A percentile compares a stretch with the other conserved stretches of the same genome.
These are phyloP conservation scores for Epiblema foenella DNA, from an alignment of 2,888 invertebrate genomes.

Conservation along the genomic window DNA sequence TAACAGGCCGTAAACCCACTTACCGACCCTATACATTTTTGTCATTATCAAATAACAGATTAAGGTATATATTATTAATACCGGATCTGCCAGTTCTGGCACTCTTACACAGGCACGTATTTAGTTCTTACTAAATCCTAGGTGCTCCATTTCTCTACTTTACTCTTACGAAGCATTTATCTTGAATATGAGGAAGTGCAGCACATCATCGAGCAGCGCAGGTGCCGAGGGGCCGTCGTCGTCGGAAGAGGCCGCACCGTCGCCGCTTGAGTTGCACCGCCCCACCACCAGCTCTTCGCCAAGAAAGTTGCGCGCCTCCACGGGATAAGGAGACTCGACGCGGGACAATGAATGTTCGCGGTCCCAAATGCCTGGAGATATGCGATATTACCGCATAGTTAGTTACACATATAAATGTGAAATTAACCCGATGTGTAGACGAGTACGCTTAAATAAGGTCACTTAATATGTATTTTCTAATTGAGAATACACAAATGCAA, in stretches of 20 bases:
- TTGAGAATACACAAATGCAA: too few species aligned
- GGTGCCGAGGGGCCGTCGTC: conserved; percentile 78
- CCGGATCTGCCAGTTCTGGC: too few species aligned
- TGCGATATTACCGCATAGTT: neutral
- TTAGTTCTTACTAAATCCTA: neutral
- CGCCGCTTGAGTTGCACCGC: conserved; percentile 73
- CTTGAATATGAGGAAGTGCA: conserved; percentile 69
- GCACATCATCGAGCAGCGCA: conserved; percentile 78
- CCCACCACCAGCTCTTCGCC: conserved; percentile 77
- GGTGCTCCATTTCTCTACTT: neutral
- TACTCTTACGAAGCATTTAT: conserved; percentile 75
- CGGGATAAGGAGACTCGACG: conserved; percentile 67
- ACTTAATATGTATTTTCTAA: too few species aligned
- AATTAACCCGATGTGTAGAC: too few species aligned
- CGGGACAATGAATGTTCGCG: conserved; percentile 65
- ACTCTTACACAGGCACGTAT: too few species aligned
- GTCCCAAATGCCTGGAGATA: conserved; percentile 66
- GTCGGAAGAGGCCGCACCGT: conserved; percentile 65
- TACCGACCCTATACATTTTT: too few species aligned
- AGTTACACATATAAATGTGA: too few species aligned
- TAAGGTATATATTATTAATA: too few species aligned
- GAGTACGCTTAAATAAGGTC: too few species aligned
- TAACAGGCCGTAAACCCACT: too few species aligned
- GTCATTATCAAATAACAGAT: too few species aligned
- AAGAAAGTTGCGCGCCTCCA: conserved; percentile 72